phyloP scores from a whole-genome alignment of 2,888 invertebrate genomes.

The Drosophila barbarae region DNA sequence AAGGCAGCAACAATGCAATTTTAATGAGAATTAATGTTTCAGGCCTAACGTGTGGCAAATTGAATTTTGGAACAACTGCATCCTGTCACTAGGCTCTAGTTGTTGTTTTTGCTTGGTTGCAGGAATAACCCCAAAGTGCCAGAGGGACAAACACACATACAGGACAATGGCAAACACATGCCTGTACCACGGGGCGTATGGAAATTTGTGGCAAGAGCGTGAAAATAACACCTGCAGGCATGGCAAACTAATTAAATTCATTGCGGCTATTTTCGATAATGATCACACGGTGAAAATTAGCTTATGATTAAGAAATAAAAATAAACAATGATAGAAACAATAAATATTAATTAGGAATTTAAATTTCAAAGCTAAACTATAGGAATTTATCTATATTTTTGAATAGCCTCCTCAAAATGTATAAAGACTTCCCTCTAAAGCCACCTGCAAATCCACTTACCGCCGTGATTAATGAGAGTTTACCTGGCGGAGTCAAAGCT shows the following conservation, averaged over 20 bases:
- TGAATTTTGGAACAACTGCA: conserved; percentile 41
- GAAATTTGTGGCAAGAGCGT: conserved; percentile 40
- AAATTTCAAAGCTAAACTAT: not conserved
- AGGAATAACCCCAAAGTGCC: conserved; percentile 21
- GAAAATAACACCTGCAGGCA: conserved; percentile 62
- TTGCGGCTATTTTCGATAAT: conserved; percentile 2
- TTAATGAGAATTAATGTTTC: conserved; percentile 57
- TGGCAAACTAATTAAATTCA: conserved; percentile 46
- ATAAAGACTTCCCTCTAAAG: not conserved
- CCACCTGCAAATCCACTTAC: not conserved
- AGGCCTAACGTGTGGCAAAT: conserved; percentile 48
- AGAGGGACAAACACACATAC: conserved; percentile 9
- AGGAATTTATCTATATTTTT: not conserved
- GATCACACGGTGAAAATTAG: conserved; percentile 6
- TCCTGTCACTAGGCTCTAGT: conserved; percentile 8
- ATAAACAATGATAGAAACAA: not conserved
- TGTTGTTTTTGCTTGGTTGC: not conserved
- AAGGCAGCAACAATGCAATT: conserved; percentile 32
- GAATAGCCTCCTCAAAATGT: not conserved
- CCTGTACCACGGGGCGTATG: conserved; percentile 12
- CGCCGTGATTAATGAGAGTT: not conserved
- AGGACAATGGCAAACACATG: conserved; percentile 3
- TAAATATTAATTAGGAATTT: not conserved
- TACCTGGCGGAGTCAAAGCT: conserved; percentile 1
- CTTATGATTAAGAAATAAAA: not conserved